Evolutionary conservation across 2,888 invertebrate species (phyloP), one percentile per base, ranked within the genome.

Genomic region (Parnassius apollo): DNA sequence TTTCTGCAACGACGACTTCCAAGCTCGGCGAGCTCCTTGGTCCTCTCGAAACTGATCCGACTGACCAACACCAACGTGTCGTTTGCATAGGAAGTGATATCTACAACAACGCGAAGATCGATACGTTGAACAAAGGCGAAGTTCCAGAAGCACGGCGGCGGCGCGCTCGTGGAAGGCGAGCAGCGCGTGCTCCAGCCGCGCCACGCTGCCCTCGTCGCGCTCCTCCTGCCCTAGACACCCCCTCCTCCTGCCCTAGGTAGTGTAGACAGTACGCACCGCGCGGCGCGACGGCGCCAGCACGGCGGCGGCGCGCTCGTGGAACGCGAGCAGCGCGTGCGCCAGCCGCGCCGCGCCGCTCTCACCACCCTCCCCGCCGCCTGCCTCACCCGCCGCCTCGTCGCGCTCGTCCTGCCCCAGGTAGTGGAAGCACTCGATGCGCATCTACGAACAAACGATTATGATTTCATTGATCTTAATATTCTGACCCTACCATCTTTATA

Each of bases 391-490:
- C 9, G 42, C 68, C 10, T 64, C 66, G 46, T 61, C 68, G 42
- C 74, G 68, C 67, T 85, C 85, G 72, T 86, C 87, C 65, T 86
- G 92, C 0, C 93, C 93, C 69, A 99, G 92, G 89, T 98, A 98
- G 91, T 97, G 97, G 92, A 99, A 98, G 86, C 98, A 99, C 82
- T 98, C 98, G 52, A 99, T 98, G 64, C 98, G 94, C 65, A 96
- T 94, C 95, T 95, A 74, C 60, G 35, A 18, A 22, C 49, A n/a
- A 13, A 18, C 35, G 4, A 7, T 35, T 35, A 35, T 35, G 7
- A 35, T 18, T 18, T 18, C 18, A 18, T 18, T 18, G 18, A 18
- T 18, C 18, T 18, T 18, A 18, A 18, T 18, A 18, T 18, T 18
- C 18, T 18, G 18, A 18, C 18, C 18, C 18, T 18, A 18, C 18